A percentile compares a stretch with the other conserved stretches of the same genome.
Conservation (phyloP, 2,113 vertebrate genomes). For the Copsychus sechellarum region DNA sequence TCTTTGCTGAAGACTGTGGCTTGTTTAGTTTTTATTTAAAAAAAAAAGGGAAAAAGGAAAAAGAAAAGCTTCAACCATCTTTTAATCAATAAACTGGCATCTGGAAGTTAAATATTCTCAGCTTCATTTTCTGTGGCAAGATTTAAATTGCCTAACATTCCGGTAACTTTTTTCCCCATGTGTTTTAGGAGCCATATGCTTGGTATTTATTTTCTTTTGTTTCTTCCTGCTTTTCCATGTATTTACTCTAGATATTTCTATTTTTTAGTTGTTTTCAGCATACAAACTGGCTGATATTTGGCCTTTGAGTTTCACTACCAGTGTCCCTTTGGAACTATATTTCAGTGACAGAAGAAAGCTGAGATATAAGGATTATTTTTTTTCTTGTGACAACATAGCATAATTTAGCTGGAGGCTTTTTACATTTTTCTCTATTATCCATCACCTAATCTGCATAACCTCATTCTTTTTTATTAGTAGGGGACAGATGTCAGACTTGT, state of each 20-base stretch:
- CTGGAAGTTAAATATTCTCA: constrained; percentile 42
- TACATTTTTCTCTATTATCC: neutral
- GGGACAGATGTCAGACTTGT: constrained; percentile 6
- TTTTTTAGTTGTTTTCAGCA: neutral
- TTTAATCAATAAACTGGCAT: constrained; percentile 32
- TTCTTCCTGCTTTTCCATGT: neutral
- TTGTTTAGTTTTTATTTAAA: no score
- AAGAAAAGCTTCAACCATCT: neutral
- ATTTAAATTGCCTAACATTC: neutral
- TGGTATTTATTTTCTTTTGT: neutral
- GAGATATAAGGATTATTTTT: neutral
- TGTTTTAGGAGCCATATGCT: constrained; percentile 6
- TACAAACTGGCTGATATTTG: neutral
- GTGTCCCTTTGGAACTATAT: neutral
- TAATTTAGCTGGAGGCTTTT: neutral
- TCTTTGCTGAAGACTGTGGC: neutral
- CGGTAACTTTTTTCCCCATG: neutral
- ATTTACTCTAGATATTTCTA: neutral
- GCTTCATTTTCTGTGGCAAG: neutral
- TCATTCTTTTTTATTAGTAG: constrained; percentile 1
- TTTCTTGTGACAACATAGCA: neutral
- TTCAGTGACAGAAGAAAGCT: neutral
- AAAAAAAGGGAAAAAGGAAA: neutral
- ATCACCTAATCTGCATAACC: neutral
- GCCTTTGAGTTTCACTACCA: neutral